A percentile compares a stretch with the other conserved stretches of the same genome.
Conservation (phyloP, 2,888 invertebrate species). For the Phyllotreta cruciferae region DNA sequence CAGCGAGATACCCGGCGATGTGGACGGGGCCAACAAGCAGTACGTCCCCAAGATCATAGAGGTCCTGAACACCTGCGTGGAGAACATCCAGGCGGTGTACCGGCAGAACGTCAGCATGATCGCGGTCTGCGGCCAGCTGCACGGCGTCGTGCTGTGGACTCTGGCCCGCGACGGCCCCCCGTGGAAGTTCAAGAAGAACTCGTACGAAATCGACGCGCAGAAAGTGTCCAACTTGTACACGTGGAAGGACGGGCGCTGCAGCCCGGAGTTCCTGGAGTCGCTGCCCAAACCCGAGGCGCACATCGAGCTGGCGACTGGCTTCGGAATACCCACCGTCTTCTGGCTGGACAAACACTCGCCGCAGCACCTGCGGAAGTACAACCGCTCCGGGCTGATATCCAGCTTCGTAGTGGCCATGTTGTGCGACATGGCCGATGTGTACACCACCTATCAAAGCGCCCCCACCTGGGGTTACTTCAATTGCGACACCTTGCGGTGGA, state of each 20-base stretch:
- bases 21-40: conserved; percentile 81
- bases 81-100: conserved; percentile 73
- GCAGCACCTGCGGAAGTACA: conserved; percentile 71
- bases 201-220: conserved; percentile 56
- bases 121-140: conserved; percentile 88
- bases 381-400: conserved; percentile 78
- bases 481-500: conserved; percentile 72
- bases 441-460: conserved; percentile 84
- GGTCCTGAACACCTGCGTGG: conserved; percentile 78
- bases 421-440: conserved; percentile 71
- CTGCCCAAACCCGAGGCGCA: conserved; percentile 78
- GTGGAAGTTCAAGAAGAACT: conserved; percentile 69
- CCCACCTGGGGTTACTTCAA: conserved; percentile 89
- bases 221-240: conserved; percentile 77
- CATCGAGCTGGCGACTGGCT: conserved; percentile 76
- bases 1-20: conserved; percentile 75
- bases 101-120: conserved; percentile 71
- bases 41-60: conserved; percentile 82
- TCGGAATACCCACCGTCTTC: conserved; percentile 81
- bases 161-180: conserved; percentile 58
- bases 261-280: conserved; percentile 71
- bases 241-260: conserved; percentile 87
- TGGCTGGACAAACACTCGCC: conserved; percentile 80
- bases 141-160: conserved; percentile 83
- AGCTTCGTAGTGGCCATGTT: conserved; percentile 82